Evolutionary conservation across 2,888 invertebrate species (phyloP).

Genomic region (Frankliniella intonsa): DNA sequence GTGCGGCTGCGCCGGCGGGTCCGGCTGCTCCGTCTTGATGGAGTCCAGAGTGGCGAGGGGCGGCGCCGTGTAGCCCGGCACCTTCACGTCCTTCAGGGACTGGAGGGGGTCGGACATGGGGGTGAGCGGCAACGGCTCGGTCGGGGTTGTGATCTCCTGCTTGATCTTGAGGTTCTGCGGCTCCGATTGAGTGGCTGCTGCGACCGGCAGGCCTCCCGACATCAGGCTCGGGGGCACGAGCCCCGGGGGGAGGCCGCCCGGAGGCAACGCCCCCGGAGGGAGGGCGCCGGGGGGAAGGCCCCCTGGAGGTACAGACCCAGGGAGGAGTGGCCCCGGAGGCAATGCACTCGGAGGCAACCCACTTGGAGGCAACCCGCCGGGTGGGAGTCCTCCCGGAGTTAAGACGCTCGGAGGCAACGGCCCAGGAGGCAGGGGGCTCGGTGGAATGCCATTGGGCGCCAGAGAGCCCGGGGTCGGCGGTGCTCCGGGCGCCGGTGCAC

Average conservation of each 20-base stretch:
- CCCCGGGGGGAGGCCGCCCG: background rate
- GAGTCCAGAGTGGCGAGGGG: constrained; percentile 52
- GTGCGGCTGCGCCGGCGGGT: constrained; percentile 37
- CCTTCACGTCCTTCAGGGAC: constrained; percentile 73
- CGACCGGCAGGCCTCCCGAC: background rate
- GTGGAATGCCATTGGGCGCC: background rate
- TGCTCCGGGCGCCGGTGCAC: constrained; percentile 21
- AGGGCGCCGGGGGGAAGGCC: background rate
- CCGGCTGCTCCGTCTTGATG: constrained; percentile 63
- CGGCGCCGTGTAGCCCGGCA: constrained; percentile 60
- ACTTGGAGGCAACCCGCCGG: background rate
- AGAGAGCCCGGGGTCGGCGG: background rate
- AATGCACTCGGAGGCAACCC: background rate
- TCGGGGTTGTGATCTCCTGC: constrained; percentile 47
- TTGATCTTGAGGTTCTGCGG: constrained; percentile 70
- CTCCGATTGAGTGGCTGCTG: constrained; percentile 50
- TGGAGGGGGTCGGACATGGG: constrained; percentile 62
- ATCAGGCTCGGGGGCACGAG: background rate
- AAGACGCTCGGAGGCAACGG: background rate
- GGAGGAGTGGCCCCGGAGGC: background rate
- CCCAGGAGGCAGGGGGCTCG: background rate
- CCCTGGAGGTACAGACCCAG: background rate
- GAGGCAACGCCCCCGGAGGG: background rate
- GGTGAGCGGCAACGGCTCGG: constrained; percentile 40
- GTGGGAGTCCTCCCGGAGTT: background rate